Evolutionary conservation across 1,140 invertebrate genomes (phyloP).

Genomic region (Rhopalosiphum maidis): DNA sequence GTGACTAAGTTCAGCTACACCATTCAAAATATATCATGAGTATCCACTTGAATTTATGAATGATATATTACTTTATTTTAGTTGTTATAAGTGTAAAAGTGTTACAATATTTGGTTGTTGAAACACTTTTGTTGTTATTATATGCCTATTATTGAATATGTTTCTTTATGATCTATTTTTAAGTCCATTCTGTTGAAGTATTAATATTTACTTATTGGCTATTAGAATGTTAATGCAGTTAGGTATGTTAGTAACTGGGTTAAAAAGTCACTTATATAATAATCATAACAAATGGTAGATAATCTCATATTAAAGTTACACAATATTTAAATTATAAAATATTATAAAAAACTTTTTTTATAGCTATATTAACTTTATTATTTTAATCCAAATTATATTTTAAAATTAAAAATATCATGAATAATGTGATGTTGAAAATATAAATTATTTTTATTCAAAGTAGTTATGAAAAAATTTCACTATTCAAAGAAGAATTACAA

Average conservation of each 20-base stretch:
- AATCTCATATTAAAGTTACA: neutral
- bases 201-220: neutral
- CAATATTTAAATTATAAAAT: neutral
- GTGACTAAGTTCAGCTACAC: conserved; percentile 25
- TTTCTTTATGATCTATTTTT: neutral
- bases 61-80: neutral
- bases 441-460: neutral
- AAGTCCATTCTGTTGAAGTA: neutral
- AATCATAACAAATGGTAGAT: neutral
- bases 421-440: neutral
- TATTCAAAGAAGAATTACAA: neutral
- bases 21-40: neutral
- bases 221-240: neutral
- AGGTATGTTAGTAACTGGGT: neutral
- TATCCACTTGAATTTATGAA: conserved; percentile 20
- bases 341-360: neutral
- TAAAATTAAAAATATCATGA: neutral
- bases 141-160: neutral
- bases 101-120: neutral
- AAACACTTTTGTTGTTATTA: neutral
- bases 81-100: neutral
- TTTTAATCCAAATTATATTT: neutral
- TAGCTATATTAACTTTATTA: neutral
- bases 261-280: conserved; percentile 8
- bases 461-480: neutral